These are phyloP conservation scores for Hydrophis major DNA, from an alignment of 2,797 vertebrate species.

Conservation along the genomic window DNA sequence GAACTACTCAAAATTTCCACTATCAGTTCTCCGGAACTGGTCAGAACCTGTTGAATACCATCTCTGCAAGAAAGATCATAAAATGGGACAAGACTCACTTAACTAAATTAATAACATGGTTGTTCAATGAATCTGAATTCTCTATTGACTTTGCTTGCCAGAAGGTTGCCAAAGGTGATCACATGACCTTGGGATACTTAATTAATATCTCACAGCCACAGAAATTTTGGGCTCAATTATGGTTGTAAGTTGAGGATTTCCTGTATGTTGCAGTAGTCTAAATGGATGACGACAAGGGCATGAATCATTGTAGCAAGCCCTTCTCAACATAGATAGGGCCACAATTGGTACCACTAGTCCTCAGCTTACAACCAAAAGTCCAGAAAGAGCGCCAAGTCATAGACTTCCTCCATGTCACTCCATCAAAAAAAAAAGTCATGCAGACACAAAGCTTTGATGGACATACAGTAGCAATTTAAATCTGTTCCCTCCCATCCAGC, in stretches of 20 bases:
- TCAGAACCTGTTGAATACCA: too few relatives aligned
- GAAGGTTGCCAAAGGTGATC: background rate
- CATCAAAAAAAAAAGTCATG: background rate
- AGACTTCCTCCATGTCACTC: background rate
- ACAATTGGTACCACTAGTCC: background rate
- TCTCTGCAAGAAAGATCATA: background rate
- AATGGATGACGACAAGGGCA: background rate
- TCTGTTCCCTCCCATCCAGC: background rate
- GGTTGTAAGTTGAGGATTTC: background rate
- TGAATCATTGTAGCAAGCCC: background rate
- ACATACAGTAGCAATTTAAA: background rate
- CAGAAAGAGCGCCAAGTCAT: background rate
- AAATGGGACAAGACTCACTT: background rate
- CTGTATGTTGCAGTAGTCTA: background rate
- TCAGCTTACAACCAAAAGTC: background rate
- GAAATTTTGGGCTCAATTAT: background rate
- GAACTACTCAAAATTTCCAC: too few relatives aligned
- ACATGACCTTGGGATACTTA: background rate
- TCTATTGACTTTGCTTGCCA: background rate
- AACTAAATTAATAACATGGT: background rate
- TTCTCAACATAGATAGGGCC: background rate
- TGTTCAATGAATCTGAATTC: background rate
- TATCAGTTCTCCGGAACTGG: too few relatives aligned
- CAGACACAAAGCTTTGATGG: background rate
- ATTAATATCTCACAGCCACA: background rate